Evolutionary conservation across 2,113 vertebrate genomes (phyloP), one percentile per base, ranked within the genome.

Genomic region (Balaenoptera acutorostrata): DNA sequence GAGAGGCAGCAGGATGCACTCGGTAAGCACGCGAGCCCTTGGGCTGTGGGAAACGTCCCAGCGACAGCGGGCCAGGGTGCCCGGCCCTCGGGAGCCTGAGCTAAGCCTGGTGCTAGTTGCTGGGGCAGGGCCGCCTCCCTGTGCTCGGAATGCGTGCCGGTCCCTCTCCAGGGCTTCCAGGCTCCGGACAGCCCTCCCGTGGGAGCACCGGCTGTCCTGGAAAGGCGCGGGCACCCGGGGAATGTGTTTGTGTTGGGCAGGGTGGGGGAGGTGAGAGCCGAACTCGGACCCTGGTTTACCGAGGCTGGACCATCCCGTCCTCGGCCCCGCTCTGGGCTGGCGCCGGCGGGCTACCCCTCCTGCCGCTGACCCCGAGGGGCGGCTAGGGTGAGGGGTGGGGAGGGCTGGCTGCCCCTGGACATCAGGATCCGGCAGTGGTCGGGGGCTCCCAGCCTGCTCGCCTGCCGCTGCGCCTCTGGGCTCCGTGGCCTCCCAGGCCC

Each of bases 21-120:
- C 0, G 14, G 41, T 6, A 2, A 10, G 13, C 21, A 0, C 0
- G 15, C 41, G 11, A 12, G 82, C 36, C 8, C 4, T 6, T 0
- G 69, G 27, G 77, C 77, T 57, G 13, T 36, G 21, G 49, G 75
- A 78, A 8, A 33, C 31, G 10, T 25, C 23, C 21, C 46, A 11
- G 61, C 6, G 41, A 13, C 9, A 4, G 63, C 6, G 8, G n/a
- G 25, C 52, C 2, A 41, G 10, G 13, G 8, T 27, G 9, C 41
- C 39, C 17, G 2, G 33, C 44, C 17, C 23, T 18, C 6, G 18
- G 80, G 72, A 64, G 44, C 63, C 21, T 61, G 59, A 36, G 66
- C 66, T 69, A 10, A 21, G 3, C 66, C n/a, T 36, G n/a, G 41
- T 5, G 33, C 31, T 25, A 29, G 82, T 11, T 11, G 20, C 8